Base-by-base conservation (phyloP, 1,140 invertebrate genomes). In the Drosophila burlai region DNA sequence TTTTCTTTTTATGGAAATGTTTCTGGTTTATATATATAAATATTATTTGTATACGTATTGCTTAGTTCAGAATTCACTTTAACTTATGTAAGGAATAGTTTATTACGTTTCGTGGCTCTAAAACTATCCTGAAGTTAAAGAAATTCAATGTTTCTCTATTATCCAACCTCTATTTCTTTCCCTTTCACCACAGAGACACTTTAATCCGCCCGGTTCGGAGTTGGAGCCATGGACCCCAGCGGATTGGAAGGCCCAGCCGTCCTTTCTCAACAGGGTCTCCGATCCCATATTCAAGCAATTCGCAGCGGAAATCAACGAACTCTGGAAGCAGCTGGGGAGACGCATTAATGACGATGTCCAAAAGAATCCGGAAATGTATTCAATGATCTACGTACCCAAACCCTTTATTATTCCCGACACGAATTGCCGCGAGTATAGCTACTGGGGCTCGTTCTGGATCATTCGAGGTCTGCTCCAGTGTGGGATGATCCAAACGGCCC, bases 371-470 rank as follows among this genome's bases (percentile, higher is more conserved):
- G 95, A 97, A 8, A 93, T 95, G 0, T 97, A 97, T 91, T 97
- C 97, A n/a, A 96, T 98, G 50, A 97, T 98, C 40, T 97, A 97
- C 85, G 95, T 98, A 3, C 96, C 97, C 4, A 95, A 99, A 92
- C 97, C 97, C 0, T 96, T 98, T 26, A 98, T 99, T 67, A 96
- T 99, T 0, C 98, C 98, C 18, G 97, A 98, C 24, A 97, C 97
- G 3, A 93, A 97, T 54, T 99, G 98, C 92, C 95, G 97, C 2
- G 97, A 98, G 92, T 97, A 98, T 87, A 99, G 98, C 92, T 99
- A 99, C 91, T 99, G 98, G 98, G 98, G 98, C 80, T 97, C 98
- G 0, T 98, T 97, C 87, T 99, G 98, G 98, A 98, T 98, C 16
- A 94, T 98, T 26, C 96, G 97, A 62, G 98, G 98, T 0, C 93